phyloP scores from a whole-genome alignment of 2,888 invertebrate genomes.

The Allygus modestus region DNA sequence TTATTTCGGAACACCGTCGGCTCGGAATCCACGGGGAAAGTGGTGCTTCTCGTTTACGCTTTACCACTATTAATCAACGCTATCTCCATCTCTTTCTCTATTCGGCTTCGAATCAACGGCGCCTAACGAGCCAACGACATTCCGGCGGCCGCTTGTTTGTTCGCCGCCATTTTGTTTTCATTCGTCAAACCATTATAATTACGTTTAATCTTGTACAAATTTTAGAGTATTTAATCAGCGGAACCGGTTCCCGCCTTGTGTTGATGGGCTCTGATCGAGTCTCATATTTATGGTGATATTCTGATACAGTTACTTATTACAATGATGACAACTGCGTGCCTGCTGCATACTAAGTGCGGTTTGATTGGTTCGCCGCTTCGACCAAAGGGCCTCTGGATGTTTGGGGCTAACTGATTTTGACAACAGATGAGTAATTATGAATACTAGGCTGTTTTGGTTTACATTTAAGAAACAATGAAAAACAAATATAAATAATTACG shows the following conservation, averaged over 20 bases:
- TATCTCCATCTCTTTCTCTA: slow-evolving; percentile 53
- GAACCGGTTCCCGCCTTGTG: slow-evolving; percentile 22
- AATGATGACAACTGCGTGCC: slow-evolving; percentile 19
- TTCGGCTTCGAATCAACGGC: slow-evolving; percentile 28
- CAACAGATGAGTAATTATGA: background rate
- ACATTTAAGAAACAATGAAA: too few relatives aligned
- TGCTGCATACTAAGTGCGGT: slow-evolving; percentile 18
- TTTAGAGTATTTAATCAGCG: slow-evolving; percentile 44
- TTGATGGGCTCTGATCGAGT: slow-evolving; percentile 9
- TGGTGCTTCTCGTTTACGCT: slow-evolving; percentile 49
- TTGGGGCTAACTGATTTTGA: background rate
- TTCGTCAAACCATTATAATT: slow-evolving; percentile 56
- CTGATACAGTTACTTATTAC: slow-evolving; percentile 19
- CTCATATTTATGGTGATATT: slow-evolving; percentile 38
- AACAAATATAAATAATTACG: too few relatives aligned
- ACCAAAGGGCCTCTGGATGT: background rate
- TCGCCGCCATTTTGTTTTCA: slow-evolving; percentile 52
- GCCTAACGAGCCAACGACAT: slow-evolving; percentile 58
- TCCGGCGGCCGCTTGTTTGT: slow-evolving; percentile 55
- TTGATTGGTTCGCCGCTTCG: background rate
- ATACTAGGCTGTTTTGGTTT: too few relatives aligned
- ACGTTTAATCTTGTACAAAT: slow-evolving; percentile 57
- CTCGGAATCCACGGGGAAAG: slow-evolving; percentile 3
- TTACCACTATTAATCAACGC: slow-evolving; percentile 60
- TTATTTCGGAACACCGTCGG: background rate